phyloP scores from a whole-genome alignment of 2,797 vertebrate species.

The Steatocranus sp. region DNA sequence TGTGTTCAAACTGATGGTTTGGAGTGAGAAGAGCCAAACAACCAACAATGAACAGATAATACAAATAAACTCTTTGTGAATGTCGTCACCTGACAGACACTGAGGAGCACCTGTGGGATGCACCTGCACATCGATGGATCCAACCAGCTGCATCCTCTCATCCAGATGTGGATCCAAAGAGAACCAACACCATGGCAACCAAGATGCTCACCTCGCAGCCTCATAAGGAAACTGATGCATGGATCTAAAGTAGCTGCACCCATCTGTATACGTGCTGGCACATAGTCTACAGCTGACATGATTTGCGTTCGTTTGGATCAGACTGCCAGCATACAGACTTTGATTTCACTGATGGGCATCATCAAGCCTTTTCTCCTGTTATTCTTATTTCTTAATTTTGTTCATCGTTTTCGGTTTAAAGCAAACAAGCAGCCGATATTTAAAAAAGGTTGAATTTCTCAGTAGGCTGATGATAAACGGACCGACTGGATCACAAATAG shows the following conservation, averaged over 20 bases:
- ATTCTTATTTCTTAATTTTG: background rate
- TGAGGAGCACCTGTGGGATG: no score
- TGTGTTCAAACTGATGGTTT: background rate
- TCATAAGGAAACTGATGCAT: background rate
- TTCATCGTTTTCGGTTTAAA: background rate
- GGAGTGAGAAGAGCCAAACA: background rate
- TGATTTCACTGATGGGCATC: background rate
- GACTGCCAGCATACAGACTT: background rate
- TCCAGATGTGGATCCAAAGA: background rate
- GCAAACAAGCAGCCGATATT: background rate
- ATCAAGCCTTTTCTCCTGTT: background rate
- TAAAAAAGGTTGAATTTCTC: background rate
- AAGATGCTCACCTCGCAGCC: background rate
- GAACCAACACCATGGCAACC: background rate
- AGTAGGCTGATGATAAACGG: background rate
- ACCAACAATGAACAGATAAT: background rate
- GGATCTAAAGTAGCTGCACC: background rate
- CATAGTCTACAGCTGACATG: background rate
- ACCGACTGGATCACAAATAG: background rate
- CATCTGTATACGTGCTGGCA: no score
- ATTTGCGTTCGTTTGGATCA: background rate
- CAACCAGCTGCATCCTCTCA: background rate
- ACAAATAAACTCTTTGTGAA: background rate
- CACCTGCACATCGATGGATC: no score
- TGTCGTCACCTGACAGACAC: background rate